Base-by-base conservation (phyloP, 2,797 vertebrate species). In the Rallus crepitans region DNA sequence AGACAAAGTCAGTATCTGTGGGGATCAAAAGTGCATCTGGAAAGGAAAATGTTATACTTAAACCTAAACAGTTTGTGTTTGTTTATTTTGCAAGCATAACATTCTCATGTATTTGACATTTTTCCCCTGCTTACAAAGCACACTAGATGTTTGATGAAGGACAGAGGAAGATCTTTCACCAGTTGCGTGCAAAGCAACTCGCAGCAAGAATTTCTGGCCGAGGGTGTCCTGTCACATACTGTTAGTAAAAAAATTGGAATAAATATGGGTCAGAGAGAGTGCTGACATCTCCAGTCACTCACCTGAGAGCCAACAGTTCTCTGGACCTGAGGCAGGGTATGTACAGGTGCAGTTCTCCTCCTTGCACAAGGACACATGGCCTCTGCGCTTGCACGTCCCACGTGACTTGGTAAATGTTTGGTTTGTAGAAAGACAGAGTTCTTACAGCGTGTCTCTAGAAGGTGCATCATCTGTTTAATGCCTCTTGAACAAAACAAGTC, bases 81-180 rank as follows among this genome's bases (percentile, higher is more conserved):
- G 52, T 56, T 82, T 68, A 77, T 75, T 80, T 76, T 64, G n/a
- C 39, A 80, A 93, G 89, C 65, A 33, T 80, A 95, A 89, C 56
- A 57, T 85, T 89, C 52, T 56, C 33, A 42, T 53, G 56, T 31
- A 35, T 71, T 57, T 59, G 63, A n/a, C 50, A 53, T 57, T 65
- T 40, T 35, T 8, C 16, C 15, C 28, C 9, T 7, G 5, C 57
- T 79, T 71, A 40, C 28, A 59, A 55, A 71, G 39, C 20, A 15
- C 0, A 1, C 23, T 60, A 71, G 5, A 6, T 63, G 12, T 60
- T 82, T 72, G 63, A 37, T 63, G n/a, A 52, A 39, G 21, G 25
- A 40, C 0, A 6, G 33, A 64, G 33, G 7, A 89, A 86, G 50
- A 30, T 9, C 17, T 61, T 68, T 33, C 27, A 48, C 15, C 0